Evolutionary conservation across 2,797 vertebrate species (phyloP), one percentile per base, ranked within the genome.

Genomic region (Alca torda): DNA sequence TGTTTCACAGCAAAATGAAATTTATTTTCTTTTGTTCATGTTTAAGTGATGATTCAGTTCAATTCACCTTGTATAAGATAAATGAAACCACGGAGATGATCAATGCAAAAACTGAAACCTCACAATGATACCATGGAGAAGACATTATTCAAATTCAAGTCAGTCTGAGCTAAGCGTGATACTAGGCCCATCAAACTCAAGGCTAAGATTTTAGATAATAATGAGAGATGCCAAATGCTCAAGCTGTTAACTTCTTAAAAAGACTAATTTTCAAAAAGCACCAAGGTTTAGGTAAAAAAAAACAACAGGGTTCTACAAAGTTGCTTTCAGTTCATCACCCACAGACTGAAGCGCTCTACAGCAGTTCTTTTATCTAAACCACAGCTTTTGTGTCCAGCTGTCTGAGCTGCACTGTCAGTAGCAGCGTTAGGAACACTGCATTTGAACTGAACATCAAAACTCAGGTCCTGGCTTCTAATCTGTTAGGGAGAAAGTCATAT

Each of bases 371-470:
- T 51, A 46, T 26, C 63, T 68, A 45, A 84, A 65, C 18, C 33
- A 68, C 2, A 1, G 51, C 2, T 48, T 39, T n/a, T 0, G 1
- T 5, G 12, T 30, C 12, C 35, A 45, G 46, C 33, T 50, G 16
- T 23, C 39, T 37, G 31, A 64, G 67, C 50, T 53, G 50, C 43
- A 6, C 39, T 37, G 6, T 7, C 54, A 33, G 16, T 15, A 37
- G n/a, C 68, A 59, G 10, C 5, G 15, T 13, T 41, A 63, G 33
- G 33, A 77, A 57, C 13, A 23, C 19, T 48, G 54, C 50, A 33
- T 69, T 64, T 59, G 28, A 86, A 51, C 26, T 17, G 41, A 56
- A 51, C 31, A 33, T 19, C 30, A 31, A 57, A 73, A 68, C 65
- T 60, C 46, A 25, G 41, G 18, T 20, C 31, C 68, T 57, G 37